A percentile compares a stretch with the other conserved stretches of the same genome.
phyloP scores from a whole-genome alignment of 2,113 vertebrate species.

The Murina feae region DNA sequence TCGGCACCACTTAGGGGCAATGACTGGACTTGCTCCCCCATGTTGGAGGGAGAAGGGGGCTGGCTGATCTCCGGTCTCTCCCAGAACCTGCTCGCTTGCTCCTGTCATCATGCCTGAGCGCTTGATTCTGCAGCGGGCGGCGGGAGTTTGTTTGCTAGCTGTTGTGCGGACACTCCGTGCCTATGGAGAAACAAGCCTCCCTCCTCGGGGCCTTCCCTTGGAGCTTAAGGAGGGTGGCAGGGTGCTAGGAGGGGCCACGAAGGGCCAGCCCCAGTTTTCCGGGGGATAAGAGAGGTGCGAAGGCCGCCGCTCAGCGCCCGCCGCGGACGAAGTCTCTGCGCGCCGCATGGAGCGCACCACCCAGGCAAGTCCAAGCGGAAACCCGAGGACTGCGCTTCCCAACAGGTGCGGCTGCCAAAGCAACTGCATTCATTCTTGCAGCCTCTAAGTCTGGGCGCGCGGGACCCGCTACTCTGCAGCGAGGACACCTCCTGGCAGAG shows the following conservation, averaged over 20 bases:
- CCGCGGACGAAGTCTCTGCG: fast-evolving
- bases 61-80: background rate
- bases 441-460: background rate
- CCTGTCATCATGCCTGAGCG: background rate
- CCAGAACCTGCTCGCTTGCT: background rate
- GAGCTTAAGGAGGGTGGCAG: background rate
- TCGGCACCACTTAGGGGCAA: fast-evolving
- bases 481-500: fast-evolving
- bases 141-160: background rate
- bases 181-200: background rate
- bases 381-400: background rate
- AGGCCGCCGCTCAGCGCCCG: background rate
- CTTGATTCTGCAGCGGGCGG: background rate
- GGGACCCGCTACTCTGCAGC: fast-evolving
- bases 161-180: fast-evolving
- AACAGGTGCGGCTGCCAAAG: background rate
- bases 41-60: background rate
- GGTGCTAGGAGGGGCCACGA: background rate
- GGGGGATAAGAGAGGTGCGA: background rate
- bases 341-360: background rate
- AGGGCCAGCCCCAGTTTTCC: background rate
- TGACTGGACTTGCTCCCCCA: background rate
- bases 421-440: fast-evolving
- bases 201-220: background rate
- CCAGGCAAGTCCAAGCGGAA: background rate